These are phyloP conservation scores for Falco columbarius DNA, from an alignment of 2,797 vertebrate species.

Conservation along the genomic window DNA sequence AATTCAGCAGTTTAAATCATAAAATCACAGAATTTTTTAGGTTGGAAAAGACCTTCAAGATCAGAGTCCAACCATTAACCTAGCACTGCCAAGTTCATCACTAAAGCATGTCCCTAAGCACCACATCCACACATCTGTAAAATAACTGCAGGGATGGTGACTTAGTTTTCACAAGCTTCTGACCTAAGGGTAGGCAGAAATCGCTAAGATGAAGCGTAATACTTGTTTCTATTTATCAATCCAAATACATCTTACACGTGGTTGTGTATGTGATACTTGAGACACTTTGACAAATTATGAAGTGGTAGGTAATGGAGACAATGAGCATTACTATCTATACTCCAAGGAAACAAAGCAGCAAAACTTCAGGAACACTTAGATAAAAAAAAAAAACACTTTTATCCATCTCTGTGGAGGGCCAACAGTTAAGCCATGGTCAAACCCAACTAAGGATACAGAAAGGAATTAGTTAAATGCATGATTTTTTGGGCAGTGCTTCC, in stretches of 20 bases:
- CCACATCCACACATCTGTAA: too few species aligned
- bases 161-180: background rate
- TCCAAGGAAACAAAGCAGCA: background rate
- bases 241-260: background rate
- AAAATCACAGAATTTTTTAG: too few species aligned
- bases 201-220: background rate
- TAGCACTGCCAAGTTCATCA: too few species aligned
- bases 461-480: background rate
- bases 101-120: too few species aligned
- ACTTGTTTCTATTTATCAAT: background rate
- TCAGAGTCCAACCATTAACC: too few species aligned
- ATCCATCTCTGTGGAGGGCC: background rate
- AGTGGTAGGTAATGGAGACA: background rate
- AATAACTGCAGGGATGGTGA: too few species aligned
- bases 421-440: background rate
- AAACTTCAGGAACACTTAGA: background rate
- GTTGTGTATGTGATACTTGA: background rate
- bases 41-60: too few species aligned
- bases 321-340: background rate
- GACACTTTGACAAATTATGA: background rate
- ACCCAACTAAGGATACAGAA: background rate
- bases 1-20: background rate
- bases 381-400: background rate
- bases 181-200: background rate
- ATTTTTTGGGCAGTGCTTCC: background rate